A percentile compares a stretch with the other conserved stretches of the same genome.
Conservation (phyloP, 1,140 invertebrate genomes). For the Rhagoletis pomonella region DNA sequence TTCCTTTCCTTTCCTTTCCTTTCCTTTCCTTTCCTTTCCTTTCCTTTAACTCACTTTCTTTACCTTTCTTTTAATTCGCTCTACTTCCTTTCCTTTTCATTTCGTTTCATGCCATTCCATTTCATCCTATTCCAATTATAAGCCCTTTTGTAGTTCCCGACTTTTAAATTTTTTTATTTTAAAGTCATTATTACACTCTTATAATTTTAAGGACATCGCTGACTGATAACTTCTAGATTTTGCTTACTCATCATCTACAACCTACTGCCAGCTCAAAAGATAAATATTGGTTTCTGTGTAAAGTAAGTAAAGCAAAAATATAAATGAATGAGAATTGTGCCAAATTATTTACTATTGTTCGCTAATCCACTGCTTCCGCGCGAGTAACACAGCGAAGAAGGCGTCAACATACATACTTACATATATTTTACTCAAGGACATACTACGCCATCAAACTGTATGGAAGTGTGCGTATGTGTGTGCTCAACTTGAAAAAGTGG, state of each 20-base stretch:
- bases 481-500: conserved; percentile 10
- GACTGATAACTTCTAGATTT: background rate
- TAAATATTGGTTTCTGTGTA: background rate
- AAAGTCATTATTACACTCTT: too few relatives aligned
- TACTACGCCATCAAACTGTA: background rate
- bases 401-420: conserved; percentile 40
- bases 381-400: background rate
- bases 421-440: conserved; percentile 37
- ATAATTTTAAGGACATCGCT: background rate
- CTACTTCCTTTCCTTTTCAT: too few relatives aligned
- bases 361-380: conserved; percentile 37
- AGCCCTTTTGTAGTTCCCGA: too few relatives aligned
- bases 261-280: background rate
- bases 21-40: too few relatives aligned
- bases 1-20: too few relatives aligned
- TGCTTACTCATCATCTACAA: background rate
- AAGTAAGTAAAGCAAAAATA: background rate
- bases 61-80: too few relatives aligned
- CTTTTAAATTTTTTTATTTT: too few relatives aligned
- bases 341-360: conserved; percentile 51
- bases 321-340: conserved; percentile 40
- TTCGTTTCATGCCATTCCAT: too few relatives aligned
- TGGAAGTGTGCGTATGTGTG: background rate
- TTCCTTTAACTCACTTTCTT: too few relatives aligned
- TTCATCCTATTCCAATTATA: too few relatives aligned